Base-by-base conservation (phyloP, 2,888 invertebrate species). In the Plebejus anna region DNA sequence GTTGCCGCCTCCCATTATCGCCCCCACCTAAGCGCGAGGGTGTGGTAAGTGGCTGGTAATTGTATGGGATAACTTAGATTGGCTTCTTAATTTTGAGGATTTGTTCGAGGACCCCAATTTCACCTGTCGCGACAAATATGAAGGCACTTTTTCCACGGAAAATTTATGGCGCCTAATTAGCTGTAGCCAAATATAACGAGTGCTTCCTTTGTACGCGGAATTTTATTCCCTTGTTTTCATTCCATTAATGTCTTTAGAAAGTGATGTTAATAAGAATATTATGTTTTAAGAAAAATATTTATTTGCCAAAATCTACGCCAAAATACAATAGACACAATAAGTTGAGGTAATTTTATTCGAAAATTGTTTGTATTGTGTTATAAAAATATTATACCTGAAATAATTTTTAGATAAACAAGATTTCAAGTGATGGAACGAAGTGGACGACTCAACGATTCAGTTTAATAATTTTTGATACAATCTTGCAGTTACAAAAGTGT, bases 61-160 rank as follows among this genome's bases (percentile, higher is more conserved):
- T 91, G 90, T 89, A 91, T 89, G 89, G 89, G 90, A 90, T 90
- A 92, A 92, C 90, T 92, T 92, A 91, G 92, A 93, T 93, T 92
- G 90, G 89, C 86, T 91, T 90, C 91, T 91, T 91, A 92, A 92
- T 91, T 89, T 87, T 79, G 80, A 76, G 81, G 84, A 84, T 73
- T 72, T 72, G 72, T 72, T 73, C 55, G 32, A 16, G 55, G 73
- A 55, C 73, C 55, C 51, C 73, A 73, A 55, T 73, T 73, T 55
- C 28, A 73, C 73, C 73, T 73, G 73, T 73, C 73, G 32, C 7
- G 51, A 32, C 55, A 51, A 7, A 16, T 32, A 32, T 32, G 32
- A 73, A 32, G 72, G 16, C 16, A n/a, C 4, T 73, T 51, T 55
- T 73, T 55, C 51, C 11, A 22, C 11, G 72, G 51, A 28, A 55